These are phyloP conservation scores for Glossophaga mutica DNA, from an alignment of 2,797 vertebrate genomes.

Conservation along the genomic window DNA sequence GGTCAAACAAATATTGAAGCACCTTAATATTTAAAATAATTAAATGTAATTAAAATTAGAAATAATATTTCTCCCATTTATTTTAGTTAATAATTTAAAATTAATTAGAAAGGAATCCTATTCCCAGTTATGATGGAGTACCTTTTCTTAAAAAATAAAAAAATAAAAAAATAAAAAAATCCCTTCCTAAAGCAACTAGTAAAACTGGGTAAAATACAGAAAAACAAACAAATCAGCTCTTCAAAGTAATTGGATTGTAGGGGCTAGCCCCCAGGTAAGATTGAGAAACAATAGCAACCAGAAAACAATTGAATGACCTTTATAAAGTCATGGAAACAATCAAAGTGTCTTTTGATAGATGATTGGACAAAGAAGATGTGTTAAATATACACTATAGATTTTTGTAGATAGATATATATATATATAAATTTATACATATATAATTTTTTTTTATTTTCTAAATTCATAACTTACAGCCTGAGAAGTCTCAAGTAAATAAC, in stretches of 20 bases:
- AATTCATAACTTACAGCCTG: background rate
- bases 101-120: background rate
- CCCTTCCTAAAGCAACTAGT: background rate
- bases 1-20: background rate
- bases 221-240: background rate
- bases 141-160: background rate
- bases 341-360: background rate
- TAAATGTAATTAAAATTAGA: slow-evolving; percentile 2
- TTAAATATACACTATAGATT: background rate
- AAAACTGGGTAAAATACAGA: background rate
- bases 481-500: background rate
- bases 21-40: background rate
- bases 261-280: background rate
- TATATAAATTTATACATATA: too few species aligned
- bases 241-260: background rate
- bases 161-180: background rate
- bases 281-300: background rate
- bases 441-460: background rate
- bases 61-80: background rate
- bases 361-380: background rate
- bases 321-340: background rate
- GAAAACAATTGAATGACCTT: background rate
- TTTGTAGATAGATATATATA: too few species aligned
- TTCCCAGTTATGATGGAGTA: background rate
- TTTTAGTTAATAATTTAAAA: slow-evolving; percentile 20